These are phyloP conservation scores for Abscondita cerata DNA, from an alignment of 2,888 invertebrate genomes.

Conservation along the genomic window DNA sequence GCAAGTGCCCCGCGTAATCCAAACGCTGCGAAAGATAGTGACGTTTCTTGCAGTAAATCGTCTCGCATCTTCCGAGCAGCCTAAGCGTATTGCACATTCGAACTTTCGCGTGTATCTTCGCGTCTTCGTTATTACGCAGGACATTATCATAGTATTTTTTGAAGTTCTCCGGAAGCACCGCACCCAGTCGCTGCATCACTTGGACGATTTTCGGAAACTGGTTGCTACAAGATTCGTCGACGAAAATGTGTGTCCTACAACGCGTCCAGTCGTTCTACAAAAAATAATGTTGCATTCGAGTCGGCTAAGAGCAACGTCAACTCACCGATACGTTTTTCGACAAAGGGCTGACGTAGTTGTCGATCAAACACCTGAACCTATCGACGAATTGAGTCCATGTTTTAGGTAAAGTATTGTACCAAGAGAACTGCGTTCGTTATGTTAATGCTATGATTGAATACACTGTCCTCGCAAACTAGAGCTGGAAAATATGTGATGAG, in stretches of 20 bases:
- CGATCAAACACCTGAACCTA: conserved; percentile 71
- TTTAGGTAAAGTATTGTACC: conserved; percentile 73
- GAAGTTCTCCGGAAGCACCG: no score
- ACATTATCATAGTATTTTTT: conserved; percentile 27
- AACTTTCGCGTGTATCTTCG: conserved; percentile 55
- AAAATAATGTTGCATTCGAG: not conserved
- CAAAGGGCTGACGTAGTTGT: conserved; percentile 62
- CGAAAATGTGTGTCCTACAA: conserved; percentile 61
- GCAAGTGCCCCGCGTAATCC: conserved; percentile 62
- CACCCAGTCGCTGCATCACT: conserved; percentile 62
- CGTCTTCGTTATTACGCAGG: conserved; percentile 45
- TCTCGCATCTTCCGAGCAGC: conserved; percentile 69
- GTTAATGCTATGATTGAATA: conserved; percentile 65
- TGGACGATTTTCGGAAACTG: conserved; percentile 68
- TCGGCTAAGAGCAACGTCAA: conserved; percentile 30
- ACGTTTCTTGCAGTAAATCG: conserved; percentile 63
- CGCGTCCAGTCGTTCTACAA: conserved; percentile 22
- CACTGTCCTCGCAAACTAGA: conserved; percentile 75
- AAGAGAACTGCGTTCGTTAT: conserved; percentile 71
- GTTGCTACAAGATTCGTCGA: conserved; percentile 66
- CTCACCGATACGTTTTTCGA: conserved; percentile 43
- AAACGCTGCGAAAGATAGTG: conserved; percentile 68
- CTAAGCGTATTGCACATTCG: conserved; percentile 68
- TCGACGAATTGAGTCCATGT: conserved; percentile 72
- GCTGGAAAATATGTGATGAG: conserved; percentile 59